Evolutionary conservation across 2,797 vertebrate species (phyloP), one percentile per base, ranked within the genome.

Genomic region (Gobionotothen gibberifrons): DNA sequence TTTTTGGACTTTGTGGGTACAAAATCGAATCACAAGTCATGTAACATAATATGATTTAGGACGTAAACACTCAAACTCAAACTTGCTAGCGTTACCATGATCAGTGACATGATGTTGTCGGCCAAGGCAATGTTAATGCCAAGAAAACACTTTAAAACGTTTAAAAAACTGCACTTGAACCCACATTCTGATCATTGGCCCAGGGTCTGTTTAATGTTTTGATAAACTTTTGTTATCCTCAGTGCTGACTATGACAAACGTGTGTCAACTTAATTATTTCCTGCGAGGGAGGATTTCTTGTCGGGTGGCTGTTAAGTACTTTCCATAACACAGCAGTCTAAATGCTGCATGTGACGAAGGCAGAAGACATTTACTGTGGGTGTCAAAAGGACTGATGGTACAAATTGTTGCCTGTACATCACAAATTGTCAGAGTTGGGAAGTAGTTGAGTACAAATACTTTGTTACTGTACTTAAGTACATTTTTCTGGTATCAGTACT

Each of bases 261-360:
- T 36, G 63, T 62, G 54, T 54, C 36, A 55, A 49, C 3, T 22
- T 62, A 66, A 78, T 76, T 65, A 61, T 59, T 62, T 76, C 22
- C 19, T n/a, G 13, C 4, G 21, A 16, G 51, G 58, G 73, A 62
- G 63, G 64, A 69, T 49, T 63, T 59, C 47, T 80, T 67, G 57
- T 70, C 13, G 22, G 15, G 15, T n/a, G 22, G 43, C 47, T 62
- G 54, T 43, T 59, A 69, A 83, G 72, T 72, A 81, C 26, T 76
- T 71, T 80, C 65, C 62, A 71, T 58, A 83, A 73, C 65, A 71
- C 9, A 5, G 58, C 44, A 21, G 47, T 17, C 10, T 51, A 40
- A 73, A 60, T 5, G 42, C 22, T 66, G 63, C 53, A 48, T 14
- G 51, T 51, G 55, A 69, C 49, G 3, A 39, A 53, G 21, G 7